Evolutionary conservation across 2,888 invertebrate genomes (phyloP), one percentile per base, ranked within the genome.

Genomic region (Gasteruption jaculator): DNA sequence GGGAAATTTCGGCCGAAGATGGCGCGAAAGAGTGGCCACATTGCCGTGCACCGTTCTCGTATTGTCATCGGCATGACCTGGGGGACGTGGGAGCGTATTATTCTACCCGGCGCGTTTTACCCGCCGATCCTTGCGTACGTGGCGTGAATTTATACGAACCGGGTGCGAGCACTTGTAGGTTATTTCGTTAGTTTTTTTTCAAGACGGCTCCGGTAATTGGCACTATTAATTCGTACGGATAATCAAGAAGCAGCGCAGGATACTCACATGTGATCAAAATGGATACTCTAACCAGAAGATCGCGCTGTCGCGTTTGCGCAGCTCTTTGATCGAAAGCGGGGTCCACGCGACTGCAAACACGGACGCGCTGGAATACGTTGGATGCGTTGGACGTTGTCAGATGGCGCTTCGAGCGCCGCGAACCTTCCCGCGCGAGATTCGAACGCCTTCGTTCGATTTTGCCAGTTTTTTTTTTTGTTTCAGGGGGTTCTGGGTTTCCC

Each of bases 231-330:
- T 61, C 53, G 50, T 57, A 55, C 58, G 52, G 53, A 66, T n/a
- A 68, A 61, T 57, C 56, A 50, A 60, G 60, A 61, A 57, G n/a
- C 62, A 62, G 61, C 57, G 67, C 65, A 57, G 52, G 57, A 77
- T 83, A 87, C 86, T 87, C 85, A 87, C 87, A 85, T 87, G 86
- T 86, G 86, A 83, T 83, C 85, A 78, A 81, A 85, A 85, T 85
- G 86, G 85, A 84, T 82, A 84, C 83, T 85, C 81, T 81, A 81
- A 83, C 83, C 83, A 83, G 85, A 85, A 83, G 83, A 80, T 77
- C 76, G 76, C 74, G 74, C 73, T 75, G 78, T n/a, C n/a, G n/a
- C 79, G 82, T 83, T 79, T 82, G 84, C 83, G 84, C 78, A 76
- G 74, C 74, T 75, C 74, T 73, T 73, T 75, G 72, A 74, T 58